These are phyloP conservation scores for Rachycentron canadum DNA, from an alignment of 2,797 vertebrate genomes.

Conservation along the genomic window DNA sequence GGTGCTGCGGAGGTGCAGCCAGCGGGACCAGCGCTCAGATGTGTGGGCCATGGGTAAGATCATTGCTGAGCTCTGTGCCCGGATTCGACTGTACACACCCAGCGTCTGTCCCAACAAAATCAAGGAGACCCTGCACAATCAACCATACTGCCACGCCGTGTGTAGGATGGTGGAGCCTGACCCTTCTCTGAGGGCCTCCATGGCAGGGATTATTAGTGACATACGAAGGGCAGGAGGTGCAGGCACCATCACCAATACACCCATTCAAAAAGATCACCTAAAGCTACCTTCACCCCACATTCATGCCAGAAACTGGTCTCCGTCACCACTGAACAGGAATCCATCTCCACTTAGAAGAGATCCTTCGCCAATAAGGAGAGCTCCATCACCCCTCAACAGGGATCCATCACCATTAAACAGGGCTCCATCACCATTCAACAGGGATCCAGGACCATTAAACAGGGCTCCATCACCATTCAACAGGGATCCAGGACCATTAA, in stretches of 20 bases:
- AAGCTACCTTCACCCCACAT: slow-evolving; percentile 18
- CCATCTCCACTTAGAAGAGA: not conserved
- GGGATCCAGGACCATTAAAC: slow-evolving; percentile 2
- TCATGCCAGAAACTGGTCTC: slow-evolving; percentile 37
- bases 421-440: not conserved
- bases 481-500: not conserved
- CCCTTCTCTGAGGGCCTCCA: slow-evolving; percentile 68
- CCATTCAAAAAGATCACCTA: slow-evolving; percentile 24
- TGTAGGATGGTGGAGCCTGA: slow-evolving; percentile 79
- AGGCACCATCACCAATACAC: not conserved
- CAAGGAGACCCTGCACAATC: slow-evolving; percentile 72
- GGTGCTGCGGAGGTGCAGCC: slow-evolving; percentile 61
- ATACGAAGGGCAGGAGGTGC: slow-evolving; percentile 63
- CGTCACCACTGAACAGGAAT: slow-evolving; percentile 42
- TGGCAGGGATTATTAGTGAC: slow-evolving; percentile 73
- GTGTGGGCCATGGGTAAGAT: slow-evolving; percentile 88
- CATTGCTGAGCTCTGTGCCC: slow-evolving; percentile 81
- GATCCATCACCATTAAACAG: slow-evolving; percentile 13
- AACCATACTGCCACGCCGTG: slow-evolving; percentile 69
- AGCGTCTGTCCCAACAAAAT: slow-evolving; percentile 77
- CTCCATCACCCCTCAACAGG: not conserved
- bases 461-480: not conserved
- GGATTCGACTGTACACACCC: slow-evolving; percentile 79
- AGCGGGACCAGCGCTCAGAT: slow-evolving; percentile 81
- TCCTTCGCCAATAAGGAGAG: slow-evolving; percentile 16